Evolutionary conservation across 2,113 vertebrate genomes (phyloP).

Genomic region (Notothenia coriiceps): DNA sequence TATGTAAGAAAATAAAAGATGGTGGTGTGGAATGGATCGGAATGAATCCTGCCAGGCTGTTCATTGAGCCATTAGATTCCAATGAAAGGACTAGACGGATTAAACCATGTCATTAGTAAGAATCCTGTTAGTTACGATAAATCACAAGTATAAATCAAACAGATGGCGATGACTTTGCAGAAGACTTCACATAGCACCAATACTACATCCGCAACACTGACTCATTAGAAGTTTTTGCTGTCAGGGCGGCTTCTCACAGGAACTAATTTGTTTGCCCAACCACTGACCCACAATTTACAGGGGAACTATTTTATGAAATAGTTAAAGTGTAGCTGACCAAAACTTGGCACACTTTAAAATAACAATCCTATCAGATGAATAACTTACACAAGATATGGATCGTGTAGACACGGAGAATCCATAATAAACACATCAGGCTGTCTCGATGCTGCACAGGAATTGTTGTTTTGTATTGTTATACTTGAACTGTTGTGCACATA

Average conservation of each 20-base stretch:
- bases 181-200: not conserved
- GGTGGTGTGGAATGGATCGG: too few species aligned
- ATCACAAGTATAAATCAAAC: not conserved
- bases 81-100: not conserved
- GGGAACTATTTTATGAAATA: not conserved
- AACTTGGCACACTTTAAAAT: not conserved
- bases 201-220: not conserved
- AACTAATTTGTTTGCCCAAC: not conserved
- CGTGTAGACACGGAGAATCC: not conserved
- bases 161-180: not conserved
- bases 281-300: not conserved
- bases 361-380: not conserved
- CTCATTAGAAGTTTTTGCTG: not conserved
- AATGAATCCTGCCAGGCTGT: not conserved
- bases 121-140: not conserved
- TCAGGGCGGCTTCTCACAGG: not conserved
- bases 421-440: not conserved
- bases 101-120: not conserved
- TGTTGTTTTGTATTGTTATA: not conserved
- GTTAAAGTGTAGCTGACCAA: not conserved
- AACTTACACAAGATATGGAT: not conserved
- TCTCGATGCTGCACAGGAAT: not conserved
- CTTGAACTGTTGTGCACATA: conserved; percentile 6
- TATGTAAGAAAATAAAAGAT: too few species aligned
- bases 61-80: not conserved